Conservation (phyloP, 2,797 vertebrate species). For the Centroberyx gerrardi region DNA sequence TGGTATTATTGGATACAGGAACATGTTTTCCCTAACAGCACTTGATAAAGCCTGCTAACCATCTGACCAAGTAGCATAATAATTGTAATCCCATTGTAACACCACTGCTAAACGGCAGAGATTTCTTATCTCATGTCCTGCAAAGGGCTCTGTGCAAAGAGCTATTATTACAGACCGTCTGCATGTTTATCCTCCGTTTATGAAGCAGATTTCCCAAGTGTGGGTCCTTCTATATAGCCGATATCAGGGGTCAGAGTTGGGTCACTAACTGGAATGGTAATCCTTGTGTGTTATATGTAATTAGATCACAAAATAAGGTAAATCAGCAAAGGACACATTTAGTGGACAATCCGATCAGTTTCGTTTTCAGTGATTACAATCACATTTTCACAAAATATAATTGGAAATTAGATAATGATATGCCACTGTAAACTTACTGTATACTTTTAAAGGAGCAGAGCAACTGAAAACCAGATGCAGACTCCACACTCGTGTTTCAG, state of each 20-base stretch:
- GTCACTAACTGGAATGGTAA: too few species aligned
- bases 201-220: too few species aligned
- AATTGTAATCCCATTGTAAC: background rate
- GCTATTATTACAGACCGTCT: background rate
- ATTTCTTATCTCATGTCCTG: background rate
- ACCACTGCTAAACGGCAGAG: background rate
- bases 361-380: background rate
- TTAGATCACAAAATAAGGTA: too few species aligned
- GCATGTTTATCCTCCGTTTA: too few species aligned
- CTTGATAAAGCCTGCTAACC: background rate
- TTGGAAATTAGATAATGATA: background rate
- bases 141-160: background rate
- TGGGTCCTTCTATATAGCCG: too few species aligned
- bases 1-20: background rate
- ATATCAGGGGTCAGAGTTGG: too few species aligned
- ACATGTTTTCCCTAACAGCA: background rate
- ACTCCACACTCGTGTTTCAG: background rate
- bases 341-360: background rate
- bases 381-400: background rate
- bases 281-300: too few species aligned
- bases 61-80: background rate
- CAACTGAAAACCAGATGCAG: slow-evolving; percentile 2
- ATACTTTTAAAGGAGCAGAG: background rate
- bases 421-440: too few species aligned
- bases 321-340: too few species aligned